Base-by-base conservation (phyloP, 1,140 invertebrate genomes). In the Diploscapter pachys region DNA sequence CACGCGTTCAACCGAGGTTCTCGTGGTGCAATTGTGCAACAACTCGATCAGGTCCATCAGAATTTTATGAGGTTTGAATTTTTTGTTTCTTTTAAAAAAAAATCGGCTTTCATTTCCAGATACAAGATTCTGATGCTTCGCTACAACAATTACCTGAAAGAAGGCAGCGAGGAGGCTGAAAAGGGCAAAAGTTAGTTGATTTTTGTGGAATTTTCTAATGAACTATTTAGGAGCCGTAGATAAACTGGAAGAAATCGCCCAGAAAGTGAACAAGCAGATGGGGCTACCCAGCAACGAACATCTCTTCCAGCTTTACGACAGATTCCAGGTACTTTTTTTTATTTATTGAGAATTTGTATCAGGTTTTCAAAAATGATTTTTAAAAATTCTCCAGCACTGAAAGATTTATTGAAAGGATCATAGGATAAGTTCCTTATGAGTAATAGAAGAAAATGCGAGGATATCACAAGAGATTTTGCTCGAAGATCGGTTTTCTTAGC, bases 31-130 rank as follows among this genome's bases (percentile, higher is more conserved):
- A 67, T 74, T 3, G 64, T 74, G 4, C 73, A 74, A 49, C 73
- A 74, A 49, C 57, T 74, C 8, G 73, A 74, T 50, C 73, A 74
- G 61, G 73, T 74, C 49, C 73, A 74, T 69, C 73, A 74, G 57
- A 74, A 74, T 63, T 74, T 74, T 56, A 74, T 74, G 73, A 50
- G 66, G 66, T 68, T 9, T 31, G 31, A 31, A 31, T 31, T 31
- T 31, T 31, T 31, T 31, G 31, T 31, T 31, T 31, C 31, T 31
- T 31, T 31, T 31, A 31, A 31, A 31, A 31, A 31, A 31, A 31
- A 52, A 68, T 6, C 66, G 11, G 0, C 51, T 68, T 31, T 31
- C 31, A 31, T 31, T 31, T 31, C 6, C 8, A 68, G 73, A 69
- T 74, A 69, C 13, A 74, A 74, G 53, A 54, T 74, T 48, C 57